Base-by-base conservation (phyloP, 2,888 invertebrate genomes). In the Plutella xylostella region DNA sequence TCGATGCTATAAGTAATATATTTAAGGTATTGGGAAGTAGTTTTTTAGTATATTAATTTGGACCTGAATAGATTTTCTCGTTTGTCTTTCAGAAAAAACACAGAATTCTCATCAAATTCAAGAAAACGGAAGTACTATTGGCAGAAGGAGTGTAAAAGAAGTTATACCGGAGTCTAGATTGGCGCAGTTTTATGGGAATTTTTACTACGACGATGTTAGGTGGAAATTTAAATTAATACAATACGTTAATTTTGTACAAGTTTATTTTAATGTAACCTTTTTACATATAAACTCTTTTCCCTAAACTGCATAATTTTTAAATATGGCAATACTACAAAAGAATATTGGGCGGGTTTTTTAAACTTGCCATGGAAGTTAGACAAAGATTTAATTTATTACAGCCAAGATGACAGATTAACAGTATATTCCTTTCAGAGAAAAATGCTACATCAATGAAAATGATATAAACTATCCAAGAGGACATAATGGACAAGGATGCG, bases 101-200 rank as follows among this genome's bases (percentile, higher is more conserved):
- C 53, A 63, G 50, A 56, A 57, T 51, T 53, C 66, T 53, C 69
- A 65, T 62, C 68, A 72, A 63, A 68, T 54, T 57, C 66, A 67
- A 54, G 78, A 80, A 52, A 75, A 76, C 70, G 74, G 69, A 53
- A 65, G 58, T 57, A 60, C 57, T 54, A 65, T 67, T 56, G 62
- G 68, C 53, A 63, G 68, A 48, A 71, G 78, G 60, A 85, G 84
- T 50, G 89, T 89, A 28, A 86, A 85, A 60, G 88, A 89, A 59
- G 85, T 87, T 41, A 89, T 90, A 56, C 89, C 90, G 5, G 76
- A 85, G 51, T 90, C 90, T 49, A 85, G 86, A 73, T 68, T 90
- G 63, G 85, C 87, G 45, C 77, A 75, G 51, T n/a, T n/a, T n/a
- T 87, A 86, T 57, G 85, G 87, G 65, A 85, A 84, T 61, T 85